Base-by-base conservation (phyloP, 1,140 invertebrate species). In the Callitettix versicolor region DNA sequence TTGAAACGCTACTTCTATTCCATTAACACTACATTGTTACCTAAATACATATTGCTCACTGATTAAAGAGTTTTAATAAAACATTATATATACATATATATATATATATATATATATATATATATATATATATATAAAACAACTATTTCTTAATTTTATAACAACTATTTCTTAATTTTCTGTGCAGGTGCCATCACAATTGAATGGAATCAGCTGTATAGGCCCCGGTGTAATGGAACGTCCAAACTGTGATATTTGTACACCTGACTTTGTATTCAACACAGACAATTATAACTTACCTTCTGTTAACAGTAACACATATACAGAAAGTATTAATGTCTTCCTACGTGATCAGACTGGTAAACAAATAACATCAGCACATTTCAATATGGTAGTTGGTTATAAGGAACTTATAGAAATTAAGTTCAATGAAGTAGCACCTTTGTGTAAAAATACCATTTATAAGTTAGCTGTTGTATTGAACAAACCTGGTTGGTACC, bases 401-500 rank as follows among this genome's bases (percentile, higher is more conserved):
- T 81, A 79, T 63, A 73, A 79, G 33, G 79, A 78, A 33, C 70
- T 86, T 56, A 76, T 87, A 49, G 85, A 88, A 65, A 84, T 89
- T 57, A 80, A 78, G 50, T 88, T 88, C 67, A 86, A 88, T 70
- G 70, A 85, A 65, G 76, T 80, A 55, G 79, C 84, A n/a, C 33
- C 18, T 34, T 34, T 51, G 20, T 51, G 36, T 21, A 34, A 18
- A 9, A 51, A 51, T 64, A 86, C 85, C 75, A 79, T 81, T 38
- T 88, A 88, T 66, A 81, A 85, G 67, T 79, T 89, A 52, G 85
- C 81, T 14, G 84, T 88, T 12, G 84, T 86, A 41, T 80, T 89
- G 68, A 87, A 88, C 69, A 86, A 86, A 68, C 71, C 77, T 55
- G 85, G 85, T 14, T 82, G 79, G 74, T 88, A 88, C 71, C 84